phyloP scores from a whole-genome alignment of 64 coral and sea anemone species.

The Dendronephthya gigantea region DNA sequence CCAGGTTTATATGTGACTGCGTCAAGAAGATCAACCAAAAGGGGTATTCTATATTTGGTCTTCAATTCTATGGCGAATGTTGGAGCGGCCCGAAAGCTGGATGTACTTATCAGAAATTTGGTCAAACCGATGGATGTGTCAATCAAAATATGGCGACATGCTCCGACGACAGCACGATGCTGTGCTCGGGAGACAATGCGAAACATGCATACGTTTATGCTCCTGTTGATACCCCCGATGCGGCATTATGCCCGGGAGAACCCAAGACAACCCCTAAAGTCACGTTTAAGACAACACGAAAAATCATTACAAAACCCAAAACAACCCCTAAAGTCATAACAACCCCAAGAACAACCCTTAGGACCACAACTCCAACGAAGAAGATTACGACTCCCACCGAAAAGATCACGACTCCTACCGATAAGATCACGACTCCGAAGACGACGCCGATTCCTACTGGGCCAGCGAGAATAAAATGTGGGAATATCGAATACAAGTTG shows the following conservation, averaged over 20 bases:
- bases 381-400: not conserved
- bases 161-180: not conserved
- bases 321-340: not conserved
- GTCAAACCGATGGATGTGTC: not conserved
- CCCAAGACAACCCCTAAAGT: not conserved
- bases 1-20: slow-evolving; percentile 13
- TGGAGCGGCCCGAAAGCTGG: slow-evolving; percentile 17
- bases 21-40: not conserved
- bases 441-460: not conserved
- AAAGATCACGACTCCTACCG: not conserved
- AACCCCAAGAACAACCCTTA: not conserved
- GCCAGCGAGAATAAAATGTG: not conserved
- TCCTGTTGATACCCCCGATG: not conserved
- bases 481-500: not conserved
- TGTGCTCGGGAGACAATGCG: not conserved
- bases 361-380: not conserved
- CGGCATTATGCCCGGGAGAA: not conserved
- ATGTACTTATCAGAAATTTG: slow-evolving; percentile 11
- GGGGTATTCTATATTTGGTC: slow-evolving; percentile 17
- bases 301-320: not conserved
- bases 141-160: not conserved
- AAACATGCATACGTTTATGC: not conserved
- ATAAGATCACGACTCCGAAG: not conserved
- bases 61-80: slow-evolving; percentile 43
- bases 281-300: not conserved